Conservation (phyloP, 2,113 vertebrate genomes). For the Anolis sagrei region DNA sequence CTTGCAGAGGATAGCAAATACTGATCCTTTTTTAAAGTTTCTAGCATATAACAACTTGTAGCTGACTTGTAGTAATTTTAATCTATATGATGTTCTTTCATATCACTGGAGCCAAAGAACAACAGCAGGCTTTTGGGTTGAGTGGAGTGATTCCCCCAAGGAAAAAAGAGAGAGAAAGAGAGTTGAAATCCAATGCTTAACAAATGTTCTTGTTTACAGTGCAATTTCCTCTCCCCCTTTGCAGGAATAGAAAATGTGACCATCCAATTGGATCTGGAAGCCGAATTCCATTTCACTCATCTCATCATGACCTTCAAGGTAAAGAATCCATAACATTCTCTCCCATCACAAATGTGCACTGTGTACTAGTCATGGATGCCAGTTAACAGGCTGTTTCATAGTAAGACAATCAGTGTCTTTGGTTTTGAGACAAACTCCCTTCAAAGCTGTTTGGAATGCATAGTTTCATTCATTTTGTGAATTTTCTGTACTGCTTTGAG, state of each 20-base stretch:
- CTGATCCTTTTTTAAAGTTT: not conserved
- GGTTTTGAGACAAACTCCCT: not conserved
- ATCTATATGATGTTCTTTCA: not conserved
- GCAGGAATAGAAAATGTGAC: slow-evolving; percentile 94
- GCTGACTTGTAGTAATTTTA: not conserved
- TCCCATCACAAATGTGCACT: not conserved
- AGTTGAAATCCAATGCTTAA: not conserved
- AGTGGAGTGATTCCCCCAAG: not conserved
- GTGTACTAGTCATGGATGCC: not conserved
- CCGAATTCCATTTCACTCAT: slow-evolving; percentile 99
- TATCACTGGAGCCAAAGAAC: not conserved
- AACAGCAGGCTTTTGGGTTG: not conserved
- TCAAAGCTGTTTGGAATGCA: slow-evolving; percentile 28
- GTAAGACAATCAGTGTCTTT: not conserved
- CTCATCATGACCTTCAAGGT: slow-evolving; percentile 99
- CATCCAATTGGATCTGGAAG: slow-evolving; percentile 93
- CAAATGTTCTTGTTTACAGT: slow-evolving; percentile 37
- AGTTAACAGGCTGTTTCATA: slow-evolving; percentile 15
- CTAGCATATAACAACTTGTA: not conserved
- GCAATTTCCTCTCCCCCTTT: slow-evolving; percentile 24
- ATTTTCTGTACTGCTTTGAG: slow-evolving; percentile 41
- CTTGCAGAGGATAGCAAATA: not conserved
- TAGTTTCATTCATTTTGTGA: slow-evolving; percentile 40
- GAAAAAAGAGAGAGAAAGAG: not conserved
- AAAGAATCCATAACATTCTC: slow-evolving; percentile 62